A percentile compares a stretch with the other conserved stretches of the same genome.
phyloP scores from a whole-genome alignment of 2,113 vertebrate species.

The Misgurnus anguillicaudatus region DNA sequence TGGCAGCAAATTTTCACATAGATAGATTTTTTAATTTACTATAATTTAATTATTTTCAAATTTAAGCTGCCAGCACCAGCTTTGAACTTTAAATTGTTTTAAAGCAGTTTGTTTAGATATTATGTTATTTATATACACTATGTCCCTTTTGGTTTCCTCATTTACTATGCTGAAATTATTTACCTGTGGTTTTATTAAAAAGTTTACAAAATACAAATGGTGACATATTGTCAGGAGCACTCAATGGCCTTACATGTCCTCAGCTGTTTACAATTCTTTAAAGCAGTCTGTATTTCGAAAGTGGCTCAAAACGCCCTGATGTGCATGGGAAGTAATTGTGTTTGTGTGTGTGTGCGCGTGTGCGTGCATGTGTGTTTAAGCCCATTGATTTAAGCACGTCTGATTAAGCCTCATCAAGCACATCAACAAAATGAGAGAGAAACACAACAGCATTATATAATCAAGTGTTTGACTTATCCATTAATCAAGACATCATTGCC shows the following conservation, averaged over 20 bases:
- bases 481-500: conserved; percentile 43
- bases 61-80: too few species aligned
- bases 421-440: conserved; percentile 45
- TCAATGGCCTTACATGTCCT: background rate
- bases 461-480: conserved; percentile 50
- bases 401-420: conserved; percentile 55
- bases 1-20: too few species aligned
- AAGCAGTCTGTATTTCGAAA: conserved; percentile 27
- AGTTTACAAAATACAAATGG: background rate
- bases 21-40: too few species aligned
- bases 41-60: too few species aligned
- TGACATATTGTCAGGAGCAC: background rate
- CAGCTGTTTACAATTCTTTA: conserved; percentile 10
- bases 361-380: conserved; percentile 26
- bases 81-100: too few species aligned
- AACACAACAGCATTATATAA: conserved; percentile 45
- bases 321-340: conserved; percentile 37
- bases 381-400: conserved; percentile 52
- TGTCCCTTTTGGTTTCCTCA: too few species aligned
- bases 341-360: conserved; percentile 4
- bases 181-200: background rate
- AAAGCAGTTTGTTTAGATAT: too few species aligned
- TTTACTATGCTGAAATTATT: too few species aligned
- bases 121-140: too few species aligned
- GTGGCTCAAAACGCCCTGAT: conserved; percentile 27